Evolutionary conservation across 2,797 vertebrate genomes (phyloP).

Genomic region (Gallinago stenura): DNA sequence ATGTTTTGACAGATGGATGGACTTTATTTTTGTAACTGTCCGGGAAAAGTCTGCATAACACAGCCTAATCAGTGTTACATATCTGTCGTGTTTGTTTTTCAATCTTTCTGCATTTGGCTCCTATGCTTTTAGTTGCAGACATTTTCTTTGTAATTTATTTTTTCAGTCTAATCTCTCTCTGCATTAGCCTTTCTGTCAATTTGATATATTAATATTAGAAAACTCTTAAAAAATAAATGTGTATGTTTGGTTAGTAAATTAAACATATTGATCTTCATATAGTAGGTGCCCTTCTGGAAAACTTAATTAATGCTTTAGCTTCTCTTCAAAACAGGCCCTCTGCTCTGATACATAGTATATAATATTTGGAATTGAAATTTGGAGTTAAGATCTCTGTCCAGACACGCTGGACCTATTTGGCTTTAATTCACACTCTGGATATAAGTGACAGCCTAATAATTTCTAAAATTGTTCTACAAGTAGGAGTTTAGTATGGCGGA

Average conservation of each 20-base stretch:
- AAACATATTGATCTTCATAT: slow-evolving; percentile 31
- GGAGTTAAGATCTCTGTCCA: background rate
- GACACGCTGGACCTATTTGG: background rate
- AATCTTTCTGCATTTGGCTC: slow-evolving; percentile 67
- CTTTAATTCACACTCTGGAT: background rate
- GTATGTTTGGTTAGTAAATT: slow-evolving; percentile 33
- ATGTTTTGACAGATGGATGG: slow-evolving; percentile 90
- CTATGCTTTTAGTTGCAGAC: slow-evolving; percentile 57
- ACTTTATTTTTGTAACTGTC: slow-evolving; percentile 86
- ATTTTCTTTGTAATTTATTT: slow-evolving; percentile 73
- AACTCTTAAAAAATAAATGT: slow-evolving; percentile 36
- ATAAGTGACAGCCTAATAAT: background rate
- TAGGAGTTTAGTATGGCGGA: background rate
- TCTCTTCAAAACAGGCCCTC: background rate
- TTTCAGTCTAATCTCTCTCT: slow-evolving; percentile 62
- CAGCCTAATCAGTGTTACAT: slow-evolving; percentile 76
- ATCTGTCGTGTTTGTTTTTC: slow-evolving; percentile 76
- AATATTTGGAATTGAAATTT: background rate
- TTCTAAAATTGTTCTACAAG: background rate
- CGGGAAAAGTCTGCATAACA: slow-evolving; percentile 79
- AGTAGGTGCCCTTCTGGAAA: background rate
- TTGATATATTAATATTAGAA: slow-evolving; percentile 47
- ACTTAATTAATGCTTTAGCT: slow-evolving; percentile 30
- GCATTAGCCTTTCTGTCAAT: slow-evolving; percentile 42
- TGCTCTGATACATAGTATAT: background rate